A percentile compares a stretch with the other conserved stretches of the same genome.
These are phyloP conservation scores for Aramus guarauna DNA, from an alignment of 2,113 vertebrate species.

Conservation along the genomic window DNA sequence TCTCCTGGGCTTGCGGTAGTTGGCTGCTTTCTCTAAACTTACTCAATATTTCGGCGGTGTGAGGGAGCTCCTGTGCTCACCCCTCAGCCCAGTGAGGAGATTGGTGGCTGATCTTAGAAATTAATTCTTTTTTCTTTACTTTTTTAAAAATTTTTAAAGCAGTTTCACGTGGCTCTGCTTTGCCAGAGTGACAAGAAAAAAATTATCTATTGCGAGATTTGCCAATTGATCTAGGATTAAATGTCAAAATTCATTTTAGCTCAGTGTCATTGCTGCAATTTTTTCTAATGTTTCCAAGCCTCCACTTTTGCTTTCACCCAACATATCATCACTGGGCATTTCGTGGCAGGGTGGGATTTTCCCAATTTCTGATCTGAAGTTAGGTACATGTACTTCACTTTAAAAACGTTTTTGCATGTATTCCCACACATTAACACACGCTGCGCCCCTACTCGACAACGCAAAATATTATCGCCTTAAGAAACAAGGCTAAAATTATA, in stretches of 20 bases:
- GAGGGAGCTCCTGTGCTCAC: not conserved
- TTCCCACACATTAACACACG: not conserved
- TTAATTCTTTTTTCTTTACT: no score
- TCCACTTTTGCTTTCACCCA: not conserved
- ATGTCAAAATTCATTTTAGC: conserved; percentile 40
- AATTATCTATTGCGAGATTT: not conserved
- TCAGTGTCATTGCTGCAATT: not conserved
- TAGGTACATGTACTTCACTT: not conserved
- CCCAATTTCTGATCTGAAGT: not conserved
- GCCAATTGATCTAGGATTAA: conserved; percentile 35
- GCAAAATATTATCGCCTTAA: not conserved
- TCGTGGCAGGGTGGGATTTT: not conserved
- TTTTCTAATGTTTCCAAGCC: not conserved
- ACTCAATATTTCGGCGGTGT: rapidly evolving
- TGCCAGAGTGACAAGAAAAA: not conserved
- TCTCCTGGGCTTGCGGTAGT: not conserved
- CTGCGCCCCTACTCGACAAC: not conserved
- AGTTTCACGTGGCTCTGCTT: not conserved
- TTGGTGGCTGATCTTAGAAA: not conserved
- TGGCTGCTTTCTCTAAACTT: not conserved
- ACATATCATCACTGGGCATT: not conserved
- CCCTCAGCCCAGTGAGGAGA: not conserved
- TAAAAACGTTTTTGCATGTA: not conserved
- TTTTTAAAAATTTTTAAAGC: not conserved
- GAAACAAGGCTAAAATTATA: not conserved